These are phyloP conservation scores for Seriola rivoliana DNA, from an alignment of 2,113 vertebrate genomes.

Conservation along the genomic window DNA sequence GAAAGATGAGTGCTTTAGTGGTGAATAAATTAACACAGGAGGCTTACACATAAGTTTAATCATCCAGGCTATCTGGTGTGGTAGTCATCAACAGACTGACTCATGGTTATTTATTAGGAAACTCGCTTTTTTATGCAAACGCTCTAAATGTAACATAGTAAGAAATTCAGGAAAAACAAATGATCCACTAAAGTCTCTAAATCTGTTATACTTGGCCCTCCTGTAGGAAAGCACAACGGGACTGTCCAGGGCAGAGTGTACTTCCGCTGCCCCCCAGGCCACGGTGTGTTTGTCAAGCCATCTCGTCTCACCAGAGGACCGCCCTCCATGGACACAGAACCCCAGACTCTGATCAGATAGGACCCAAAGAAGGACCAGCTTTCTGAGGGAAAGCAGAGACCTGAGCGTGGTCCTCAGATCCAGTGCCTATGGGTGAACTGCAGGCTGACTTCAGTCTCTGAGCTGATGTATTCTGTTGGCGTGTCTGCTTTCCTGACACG, in stretches of 20 bases:
- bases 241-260: conserved; percentile 89
- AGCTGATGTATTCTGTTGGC: conserved; percentile 34
- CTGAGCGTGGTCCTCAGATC: conserved; percentile 21
- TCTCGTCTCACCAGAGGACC: conserved; percentile 85
- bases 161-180: background rate
- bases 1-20: background rate
- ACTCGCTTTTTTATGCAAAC: background rate
- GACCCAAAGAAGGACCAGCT: conserved; percentile 67
- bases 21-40: background rate
- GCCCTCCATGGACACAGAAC: conserved; percentile 76
- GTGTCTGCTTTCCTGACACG: conserved; percentile 50
- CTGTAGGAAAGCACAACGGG: conserved; percentile 89
- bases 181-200: background rate
- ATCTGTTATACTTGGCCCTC: conserved; percentile 25
- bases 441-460: conserved; percentile 18
- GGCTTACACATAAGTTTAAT: background rate
- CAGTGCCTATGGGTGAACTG: conserved; percentile 1
- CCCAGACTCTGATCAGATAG: conserved; percentile 79
- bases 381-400: conserved; percentile 43
- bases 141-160: background rate
- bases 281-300: conserved; percentile 88
- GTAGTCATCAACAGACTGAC: background rate
- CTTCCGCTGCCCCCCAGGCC: conserved; percentile 87
- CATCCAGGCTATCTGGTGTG: background rate
- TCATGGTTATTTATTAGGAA: background rate